Evolutionary conservation across 2,888 invertebrate genomes (phyloP).

Genomic region (Chrysolina haemoptera): DNA sequence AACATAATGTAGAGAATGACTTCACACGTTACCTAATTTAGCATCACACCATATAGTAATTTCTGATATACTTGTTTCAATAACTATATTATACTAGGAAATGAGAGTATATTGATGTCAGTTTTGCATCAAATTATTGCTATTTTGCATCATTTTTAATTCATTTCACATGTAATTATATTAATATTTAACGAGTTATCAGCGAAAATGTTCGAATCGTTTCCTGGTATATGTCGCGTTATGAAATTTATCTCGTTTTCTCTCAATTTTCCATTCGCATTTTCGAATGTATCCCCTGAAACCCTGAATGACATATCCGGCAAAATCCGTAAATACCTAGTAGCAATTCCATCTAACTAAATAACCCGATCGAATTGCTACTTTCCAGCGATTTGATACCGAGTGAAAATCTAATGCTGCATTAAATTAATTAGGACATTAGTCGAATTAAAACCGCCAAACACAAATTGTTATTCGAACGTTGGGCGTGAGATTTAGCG

Average conservation of each 20-base stretch:
- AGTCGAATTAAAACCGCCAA: conserved; percentile 15
- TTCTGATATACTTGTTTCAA: too few species aligned
- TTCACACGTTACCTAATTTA: too few species aligned
- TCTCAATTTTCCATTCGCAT: not conserved
- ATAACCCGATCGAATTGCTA: conserved; percentile 17
- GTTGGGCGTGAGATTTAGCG: conserved; percentile 5
- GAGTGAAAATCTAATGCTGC: conserved; percentile 11
- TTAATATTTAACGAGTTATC: too few species aligned
- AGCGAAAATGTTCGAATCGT: not conserved
- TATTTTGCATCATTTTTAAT: too few species aligned
- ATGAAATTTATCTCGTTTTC: not conserved
- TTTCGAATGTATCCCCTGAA: conserved; percentile 14
- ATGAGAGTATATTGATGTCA: too few species aligned
- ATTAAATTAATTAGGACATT: conserved; percentile 14
- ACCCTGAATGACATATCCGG: conserved; percentile 11
- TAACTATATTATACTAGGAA: too few species aligned
- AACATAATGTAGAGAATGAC: too few species aligned
- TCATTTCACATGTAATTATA: too few species aligned
- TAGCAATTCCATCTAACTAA: conserved; percentile 18
- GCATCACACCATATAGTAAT: too few species aligned
- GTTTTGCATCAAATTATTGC: too few species aligned
- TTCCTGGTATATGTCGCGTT: not conserved
- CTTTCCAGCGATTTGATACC: conserved; percentile 18
- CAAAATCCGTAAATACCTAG: conserved; percentile 12
- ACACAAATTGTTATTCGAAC: conserved; percentile 19